Conservation (phyloP, 2,113 vertebrate species). For the Panurus biarmicus region DNA sequence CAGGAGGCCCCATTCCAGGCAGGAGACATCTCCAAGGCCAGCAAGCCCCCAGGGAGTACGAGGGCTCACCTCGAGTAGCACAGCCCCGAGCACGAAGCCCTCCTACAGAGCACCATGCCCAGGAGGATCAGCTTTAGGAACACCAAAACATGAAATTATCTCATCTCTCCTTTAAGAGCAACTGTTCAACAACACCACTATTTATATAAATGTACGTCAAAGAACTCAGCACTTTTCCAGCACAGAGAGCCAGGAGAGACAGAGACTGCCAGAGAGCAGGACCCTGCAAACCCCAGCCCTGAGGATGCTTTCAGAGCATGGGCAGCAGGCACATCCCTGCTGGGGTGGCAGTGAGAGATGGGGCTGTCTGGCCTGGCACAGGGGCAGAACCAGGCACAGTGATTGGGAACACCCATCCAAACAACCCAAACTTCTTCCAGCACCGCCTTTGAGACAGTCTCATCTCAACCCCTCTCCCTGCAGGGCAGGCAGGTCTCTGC, state of each 20-base stretch:
- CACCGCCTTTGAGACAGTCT: background rate
- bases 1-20: fast-evolving
- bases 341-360: background rate
- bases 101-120: background rate
- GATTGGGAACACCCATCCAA: background rate
- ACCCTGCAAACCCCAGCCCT: background rate
- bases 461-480: background rate
- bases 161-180: conserved; percentile 56
- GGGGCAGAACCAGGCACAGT: background rate
- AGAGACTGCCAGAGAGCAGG: background rate
- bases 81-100: background rate
- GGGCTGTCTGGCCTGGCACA: background rate
- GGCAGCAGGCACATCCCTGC: background rate
- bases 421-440: background rate
- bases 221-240: background rate
- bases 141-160: conserved; percentile 67
- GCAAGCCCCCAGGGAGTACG: fast-evolving
- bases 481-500: background rate
- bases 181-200: conserved; percentile 45
- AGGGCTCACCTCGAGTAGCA: background rate
- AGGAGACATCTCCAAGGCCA: background rate
- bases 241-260: background rate
- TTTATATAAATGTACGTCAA: conserved; percentile 23
- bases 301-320: background rate
- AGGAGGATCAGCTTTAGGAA: conserved; percentile 22